phyloP scores from a whole-genome alignment of 2,888 invertebrate species.

The Periphyllus acericola region DNA sequence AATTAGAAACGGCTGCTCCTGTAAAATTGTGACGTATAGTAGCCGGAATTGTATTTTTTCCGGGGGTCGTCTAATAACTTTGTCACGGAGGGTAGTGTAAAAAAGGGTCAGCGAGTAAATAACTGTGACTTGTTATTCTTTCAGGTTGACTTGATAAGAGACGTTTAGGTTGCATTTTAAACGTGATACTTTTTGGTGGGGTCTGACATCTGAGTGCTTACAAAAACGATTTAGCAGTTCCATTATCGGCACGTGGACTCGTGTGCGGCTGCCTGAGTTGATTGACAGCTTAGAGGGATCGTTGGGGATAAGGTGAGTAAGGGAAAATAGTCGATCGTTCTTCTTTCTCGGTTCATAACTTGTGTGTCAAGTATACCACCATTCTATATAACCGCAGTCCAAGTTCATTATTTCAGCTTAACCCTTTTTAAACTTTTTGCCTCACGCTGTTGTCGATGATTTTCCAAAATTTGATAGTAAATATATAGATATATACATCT shows the following conservation, averaged over 20 bases:
- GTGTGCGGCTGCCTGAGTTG: conserved; percentile 30
- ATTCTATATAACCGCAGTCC: conserved; percentile 33
- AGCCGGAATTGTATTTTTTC: conserved; percentile 28
- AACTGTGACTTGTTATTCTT: conserved; percentile 61
- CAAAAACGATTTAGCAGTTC: conserved; percentile 61
- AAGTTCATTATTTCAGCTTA: conserved; percentile 39
- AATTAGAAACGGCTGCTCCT: conserved; percentile 50
- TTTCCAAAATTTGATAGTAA: too few species aligned
- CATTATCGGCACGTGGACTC: conserved; percentile 64
- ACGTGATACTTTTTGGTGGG: conserved; percentile 56
- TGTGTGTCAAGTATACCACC: conserved; percentile 44
- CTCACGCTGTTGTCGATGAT: background rate
- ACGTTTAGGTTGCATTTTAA: conserved; percentile 57
- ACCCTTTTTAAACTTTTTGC: background rate
- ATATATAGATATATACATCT: too few species aligned
- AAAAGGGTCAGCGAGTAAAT: conserved; percentile 56
- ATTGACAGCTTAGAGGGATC: conserved; percentile 60
- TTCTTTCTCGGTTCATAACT: conserved; percentile 51
- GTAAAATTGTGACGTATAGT: conserved; percentile 12
- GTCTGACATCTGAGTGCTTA: conserved; percentile 54
- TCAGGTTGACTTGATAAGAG: conserved; percentile 60
- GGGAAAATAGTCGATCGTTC: conserved; percentile 44
- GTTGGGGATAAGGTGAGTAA: conserved; percentile 13
- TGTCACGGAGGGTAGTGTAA: conserved; percentile 43
- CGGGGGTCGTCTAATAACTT: conserved; percentile 48